A percentile compares a stretch with the other conserved stretches of the same genome.
Evolutionary conservation across 2,888 invertebrate species (phyloP).

Genomic region (Cheilosia vulpina): DNA sequence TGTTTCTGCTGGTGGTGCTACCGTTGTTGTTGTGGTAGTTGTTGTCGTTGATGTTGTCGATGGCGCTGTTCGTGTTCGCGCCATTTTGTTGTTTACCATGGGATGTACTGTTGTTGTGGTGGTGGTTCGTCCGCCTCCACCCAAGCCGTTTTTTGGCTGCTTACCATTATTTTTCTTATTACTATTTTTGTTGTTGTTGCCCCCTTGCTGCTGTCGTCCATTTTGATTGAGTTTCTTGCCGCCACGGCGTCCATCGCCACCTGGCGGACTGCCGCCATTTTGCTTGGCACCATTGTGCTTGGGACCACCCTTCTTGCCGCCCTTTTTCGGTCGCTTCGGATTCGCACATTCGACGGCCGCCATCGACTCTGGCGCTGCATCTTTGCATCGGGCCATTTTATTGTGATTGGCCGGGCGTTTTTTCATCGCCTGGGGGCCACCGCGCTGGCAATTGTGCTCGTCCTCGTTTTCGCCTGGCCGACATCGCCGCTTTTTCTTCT

Average conservation of each 20-base stretch:
- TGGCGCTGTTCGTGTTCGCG: conserved; percentile 64
- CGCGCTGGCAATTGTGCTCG: conserved; percentile 80
- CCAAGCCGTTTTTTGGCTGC: conserved; percentile 71
- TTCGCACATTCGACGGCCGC: conserved; percentile 72
- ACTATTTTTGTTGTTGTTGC: conserved; percentile 73
- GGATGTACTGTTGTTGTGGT: conserved; percentile 76
- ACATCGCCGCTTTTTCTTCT: conserved; percentile 81
- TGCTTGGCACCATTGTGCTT: conserved; percentile 43
- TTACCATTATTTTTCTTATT: conserved; percentile 74
- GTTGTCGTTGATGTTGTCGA: conserved; percentile 76
- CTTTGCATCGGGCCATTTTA: conserved; percentile 63
- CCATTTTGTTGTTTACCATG: conserved; percentile 65
- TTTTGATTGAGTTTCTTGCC: conserved; percentile 77
- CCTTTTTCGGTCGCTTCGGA: conserved; percentile 76
- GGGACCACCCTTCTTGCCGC: conserved; percentile 59
- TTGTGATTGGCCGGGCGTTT: conserved; percentile 75
- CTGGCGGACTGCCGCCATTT: conserved; percentile 24
- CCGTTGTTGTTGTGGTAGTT: conserved; percentile 40
- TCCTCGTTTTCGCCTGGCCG: conserved; percentile 80
- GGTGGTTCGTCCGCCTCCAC: conserved; percentile 71
- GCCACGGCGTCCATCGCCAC: conserved; percentile 58
- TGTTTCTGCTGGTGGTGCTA: conserved; percentile 6
- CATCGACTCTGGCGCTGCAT: conserved; percentile 35
- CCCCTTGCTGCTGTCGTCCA: conserved; percentile 76
- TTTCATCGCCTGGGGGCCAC: conserved; percentile 77